Conservation (phyloP, 2,113 vertebrate genomes). For the Crotalus horridus region DNA sequence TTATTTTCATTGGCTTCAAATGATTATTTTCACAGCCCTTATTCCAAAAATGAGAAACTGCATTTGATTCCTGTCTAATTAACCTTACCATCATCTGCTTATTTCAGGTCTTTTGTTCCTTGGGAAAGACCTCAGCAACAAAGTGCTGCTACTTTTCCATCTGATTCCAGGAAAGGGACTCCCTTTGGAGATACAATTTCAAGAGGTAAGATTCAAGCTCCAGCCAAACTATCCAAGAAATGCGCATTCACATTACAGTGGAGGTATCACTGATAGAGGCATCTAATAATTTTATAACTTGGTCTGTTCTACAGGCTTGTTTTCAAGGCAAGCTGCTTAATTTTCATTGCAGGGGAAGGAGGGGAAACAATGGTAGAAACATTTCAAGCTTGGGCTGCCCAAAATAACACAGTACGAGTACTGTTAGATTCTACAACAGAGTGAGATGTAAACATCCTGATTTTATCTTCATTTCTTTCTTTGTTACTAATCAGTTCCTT, state of each 20-base stretch:
- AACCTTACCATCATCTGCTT: neutral
- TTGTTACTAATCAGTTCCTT: neutral
- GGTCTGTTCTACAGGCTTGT: neutral
- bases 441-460: neutral
- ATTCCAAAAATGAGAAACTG: neutral
- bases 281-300: neutral
- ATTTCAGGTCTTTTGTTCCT: neutral
- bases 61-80: neutral
- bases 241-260: neutral
- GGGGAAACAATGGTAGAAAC: neutral
- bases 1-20: neutral
- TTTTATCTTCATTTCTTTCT: neutral
- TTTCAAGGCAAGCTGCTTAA: neutral
- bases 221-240: neutral
- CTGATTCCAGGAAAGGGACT: neutral
- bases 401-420: neutral
- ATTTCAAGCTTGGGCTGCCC: neutral
- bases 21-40: neutral
- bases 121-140: conserved; percentile 9
- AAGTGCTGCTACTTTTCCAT: rapidly evolving
- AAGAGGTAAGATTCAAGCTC: neutral
- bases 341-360: neutral
- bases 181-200: neutral
- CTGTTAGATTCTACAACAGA: neutral
- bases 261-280: neutral